Conservation (phyloP, 2,797 vertebrate species). For the Acestrorhynchus altus region DNA sequence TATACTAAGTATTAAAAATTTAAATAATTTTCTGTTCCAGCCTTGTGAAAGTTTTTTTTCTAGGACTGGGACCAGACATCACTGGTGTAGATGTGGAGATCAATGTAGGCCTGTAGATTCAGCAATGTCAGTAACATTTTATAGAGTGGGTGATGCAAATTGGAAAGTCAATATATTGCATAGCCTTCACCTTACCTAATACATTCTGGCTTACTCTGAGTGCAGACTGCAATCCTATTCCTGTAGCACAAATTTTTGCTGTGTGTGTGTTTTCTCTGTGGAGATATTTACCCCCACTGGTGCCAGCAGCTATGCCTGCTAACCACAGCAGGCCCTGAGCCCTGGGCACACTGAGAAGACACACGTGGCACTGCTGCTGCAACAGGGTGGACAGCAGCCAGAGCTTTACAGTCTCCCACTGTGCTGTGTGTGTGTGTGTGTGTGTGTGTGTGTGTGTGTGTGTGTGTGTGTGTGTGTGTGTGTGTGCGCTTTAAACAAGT, state of each 20-base stretch:
- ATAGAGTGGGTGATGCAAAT: constrained; percentile 1
- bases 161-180: background rate
- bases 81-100: too few relatives aligned
- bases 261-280: constrained; percentile 18
- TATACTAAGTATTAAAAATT: too few relatives aligned
- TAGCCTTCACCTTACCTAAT: constrained; percentile 30
- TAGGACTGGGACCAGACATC: too few relatives aligned
- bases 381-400: constrained; percentile 43
- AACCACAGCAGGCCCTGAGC: constrained; percentile 37
- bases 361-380: constrained; percentile 56
- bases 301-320: constrained; percentile 22
- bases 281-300: constrained; percentile 33
- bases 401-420: constrained; percentile 32
- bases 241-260: background rate
- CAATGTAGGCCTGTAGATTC: background rate
- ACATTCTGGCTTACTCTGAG: background rate
- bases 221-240: background rate
- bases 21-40: too few relatives aligned
- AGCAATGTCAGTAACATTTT: background rate
- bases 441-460: constrained; percentile 18
- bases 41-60: too few relatives aligned
- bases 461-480: constrained; percentile 2
- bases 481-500: background rate
- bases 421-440: constrained; percentile 16
- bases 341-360: constrained; percentile 28